phyloP scores from a whole-genome alignment of 2,888 invertebrate genomes.

The Synergus itoensis region DNA sequence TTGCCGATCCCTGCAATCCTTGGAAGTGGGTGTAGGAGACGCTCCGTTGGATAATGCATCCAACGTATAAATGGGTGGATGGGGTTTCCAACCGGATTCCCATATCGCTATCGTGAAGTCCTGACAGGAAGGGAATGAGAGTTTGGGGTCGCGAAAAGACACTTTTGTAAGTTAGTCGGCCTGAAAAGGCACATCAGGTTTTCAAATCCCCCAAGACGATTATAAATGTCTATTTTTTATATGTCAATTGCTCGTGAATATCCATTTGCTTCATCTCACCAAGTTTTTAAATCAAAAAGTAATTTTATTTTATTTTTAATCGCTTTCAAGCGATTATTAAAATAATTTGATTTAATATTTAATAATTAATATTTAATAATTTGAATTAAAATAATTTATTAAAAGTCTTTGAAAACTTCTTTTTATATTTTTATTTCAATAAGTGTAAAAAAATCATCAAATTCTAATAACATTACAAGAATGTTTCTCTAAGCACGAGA shows the following conservation, averaged over 20 bases:
- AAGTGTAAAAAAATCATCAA: too few relatives aligned
- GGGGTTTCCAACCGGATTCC: constrained; percentile 56
- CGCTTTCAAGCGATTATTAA: too few relatives aligned
- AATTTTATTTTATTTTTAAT: too few relatives aligned
- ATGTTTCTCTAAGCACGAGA: neutral
- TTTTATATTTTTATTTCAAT: too few relatives aligned
- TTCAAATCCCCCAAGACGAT: neutral
- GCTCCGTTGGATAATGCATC: constrained; percentile 65
- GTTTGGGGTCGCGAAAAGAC: constrained; percentile 49
- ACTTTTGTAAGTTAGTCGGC: constrained; percentile 63
- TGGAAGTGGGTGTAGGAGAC: constrained; percentile 55
- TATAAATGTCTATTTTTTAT: constrained; percentile 1
- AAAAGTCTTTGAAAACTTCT: too few relatives aligned
- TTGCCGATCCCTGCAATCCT: constrained; percentile 56
- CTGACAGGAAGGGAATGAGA: constrained; percentile 46
- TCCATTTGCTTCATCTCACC: neutral
- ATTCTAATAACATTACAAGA: neutral
- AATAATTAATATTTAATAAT: too few relatives aligned
- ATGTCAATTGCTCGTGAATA: neutral
- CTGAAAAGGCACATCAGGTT: constrained; percentile 44
- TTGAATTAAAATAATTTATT: too few relatives aligned
- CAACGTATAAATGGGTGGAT: constrained; percentile 62
- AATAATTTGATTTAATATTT: too few relatives aligned
- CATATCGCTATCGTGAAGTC: constrained; percentile 66
- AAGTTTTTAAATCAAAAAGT: neutral